Conservation (phyloP, 2,888 invertebrate genomes). For the Ophion obscuratus region DNA sequence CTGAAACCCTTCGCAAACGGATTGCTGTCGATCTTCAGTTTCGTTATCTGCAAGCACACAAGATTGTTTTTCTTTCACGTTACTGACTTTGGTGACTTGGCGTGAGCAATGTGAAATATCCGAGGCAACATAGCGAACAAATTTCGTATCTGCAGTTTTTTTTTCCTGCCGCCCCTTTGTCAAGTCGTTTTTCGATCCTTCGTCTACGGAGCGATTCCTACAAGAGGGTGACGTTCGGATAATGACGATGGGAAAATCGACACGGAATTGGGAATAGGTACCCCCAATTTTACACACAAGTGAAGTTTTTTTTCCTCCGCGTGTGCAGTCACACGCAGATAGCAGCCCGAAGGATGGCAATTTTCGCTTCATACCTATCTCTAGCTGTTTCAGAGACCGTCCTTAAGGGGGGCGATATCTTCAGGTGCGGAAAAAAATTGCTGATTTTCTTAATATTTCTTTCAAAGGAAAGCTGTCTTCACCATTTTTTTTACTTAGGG, state of each 20-base stretch:
- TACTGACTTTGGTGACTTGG: not conserved
- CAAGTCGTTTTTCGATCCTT: not conserved
- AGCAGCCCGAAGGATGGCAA: not conserved
- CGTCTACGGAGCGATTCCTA: not conserved
- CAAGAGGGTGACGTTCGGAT: not conserved
- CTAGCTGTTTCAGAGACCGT: not conserved
- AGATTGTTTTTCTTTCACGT: not conserved
- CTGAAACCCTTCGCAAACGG: slow-evolving; percentile 94
- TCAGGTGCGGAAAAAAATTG: too few relatives aligned
- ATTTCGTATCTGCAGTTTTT: not conserved
- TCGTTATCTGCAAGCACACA: slow-evolving; percentile 88
- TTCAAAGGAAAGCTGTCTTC: too few relatives aligned
- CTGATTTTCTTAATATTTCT: too few relatives aligned
- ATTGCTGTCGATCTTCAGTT: slow-evolving; percentile 93
- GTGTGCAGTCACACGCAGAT: not conserved
- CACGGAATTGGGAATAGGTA: not conserved
- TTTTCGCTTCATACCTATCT: not conserved
- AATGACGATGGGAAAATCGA: not conserved
- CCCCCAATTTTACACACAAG: not conserved
- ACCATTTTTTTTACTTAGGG: too few relatives aligned
- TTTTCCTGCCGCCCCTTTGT: not conserved
- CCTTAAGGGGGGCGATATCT: not conserved
- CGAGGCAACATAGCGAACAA: not conserved
- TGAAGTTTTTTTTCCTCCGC: not conserved
- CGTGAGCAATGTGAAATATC: not conserved